Evolutionary conservation across 2,797 vertebrate species (phyloP), one percentile per base, ranked within the genome.

Genomic region (Moxostoma hubbsi): DNA sequence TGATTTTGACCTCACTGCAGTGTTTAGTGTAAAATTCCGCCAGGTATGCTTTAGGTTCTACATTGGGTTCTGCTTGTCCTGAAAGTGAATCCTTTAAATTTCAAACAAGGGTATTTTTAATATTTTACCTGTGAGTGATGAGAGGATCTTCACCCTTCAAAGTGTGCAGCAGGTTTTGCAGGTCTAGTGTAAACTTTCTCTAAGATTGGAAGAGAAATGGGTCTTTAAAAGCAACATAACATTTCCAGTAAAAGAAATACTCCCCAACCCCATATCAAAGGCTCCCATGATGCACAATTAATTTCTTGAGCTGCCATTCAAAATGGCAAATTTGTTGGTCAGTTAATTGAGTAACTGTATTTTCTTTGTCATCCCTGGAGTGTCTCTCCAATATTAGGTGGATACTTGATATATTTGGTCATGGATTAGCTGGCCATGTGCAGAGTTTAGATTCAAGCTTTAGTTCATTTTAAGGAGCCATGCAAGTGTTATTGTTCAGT

Each of bases 381-480:
- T 75, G 57, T 45, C 65, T 83, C n/a, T 68, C 16, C 46, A 66
- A 77, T 84, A 81, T 79, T 77, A 77, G 88, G 88, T 88, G 80
- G 83, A 90, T 85, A 85, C 83, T 66, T 91, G 90, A 91, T 92
- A 90, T 85, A 80, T 82, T 92, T 91, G 84, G 89, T 92, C 89
- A 91, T 83, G 87, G 90, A 91, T 93, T 90, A 90, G 77, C 73
- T 75, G 72, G 86, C 64, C 55, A 16, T 75, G 87, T 82, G 88
- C 82, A 81, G 47, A 85, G 84, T 88, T 85, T 88, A 84, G 84
- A 90, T 89, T 90, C 88, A 88, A 90, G 88, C 88, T 91, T 89
- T 89, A 83, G 81, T 92, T 88, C 50, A 88, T 89, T 89, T 87
- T 81, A 83, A 11, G 88, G 89, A 91, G 88, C 87, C 11, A 9